A percentile compares a stretch with the other conserved stretches of the same genome.
Evolutionary conservation across 2,888 invertebrate genomes (phyloP).

Genomic region (Branchipolynoe longqiensis): DNA sequence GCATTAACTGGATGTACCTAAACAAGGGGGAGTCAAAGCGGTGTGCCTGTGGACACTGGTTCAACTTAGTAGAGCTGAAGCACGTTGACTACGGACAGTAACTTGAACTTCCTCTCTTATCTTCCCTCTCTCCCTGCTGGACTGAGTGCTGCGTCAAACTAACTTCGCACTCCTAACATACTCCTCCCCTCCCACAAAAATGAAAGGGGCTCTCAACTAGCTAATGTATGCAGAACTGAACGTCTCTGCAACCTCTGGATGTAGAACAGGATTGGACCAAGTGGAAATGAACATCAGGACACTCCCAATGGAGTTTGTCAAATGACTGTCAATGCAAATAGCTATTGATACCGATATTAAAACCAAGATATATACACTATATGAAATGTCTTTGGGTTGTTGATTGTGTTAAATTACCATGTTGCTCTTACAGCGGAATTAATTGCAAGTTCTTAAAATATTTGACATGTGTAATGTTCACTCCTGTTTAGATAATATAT

Average conservation of each 20-base stretch:
- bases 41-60: slow-evolving; percentile 98
- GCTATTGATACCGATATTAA: background rate
- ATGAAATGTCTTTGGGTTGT: background rate
- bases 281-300: background rate
- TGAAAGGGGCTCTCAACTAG: background rate
- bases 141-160: background rate
- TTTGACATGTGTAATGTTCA: background rate
- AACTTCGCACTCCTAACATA: background rate
- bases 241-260: background rate
- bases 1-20: slow-evolving; percentile 97
- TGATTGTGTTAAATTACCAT: background rate
- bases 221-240: background rate
- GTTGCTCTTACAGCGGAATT: background rate
- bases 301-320: background rate
- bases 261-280: background rate
- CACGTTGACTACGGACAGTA: slow-evolving; percentile 66
- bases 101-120: background rate
- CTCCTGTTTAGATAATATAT: background rate
- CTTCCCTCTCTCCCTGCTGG: background rate
- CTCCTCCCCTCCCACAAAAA: background rate
- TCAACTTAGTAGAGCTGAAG: slow-evolving; percentile 88
- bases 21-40: slow-evolving; percentile 93
- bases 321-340: background rate
- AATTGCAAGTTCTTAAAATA: background rate
- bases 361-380: background rate